phyloP scores from a whole-genome alignment of 2,888 invertebrate genomes.

The Empis livida region DNA sequence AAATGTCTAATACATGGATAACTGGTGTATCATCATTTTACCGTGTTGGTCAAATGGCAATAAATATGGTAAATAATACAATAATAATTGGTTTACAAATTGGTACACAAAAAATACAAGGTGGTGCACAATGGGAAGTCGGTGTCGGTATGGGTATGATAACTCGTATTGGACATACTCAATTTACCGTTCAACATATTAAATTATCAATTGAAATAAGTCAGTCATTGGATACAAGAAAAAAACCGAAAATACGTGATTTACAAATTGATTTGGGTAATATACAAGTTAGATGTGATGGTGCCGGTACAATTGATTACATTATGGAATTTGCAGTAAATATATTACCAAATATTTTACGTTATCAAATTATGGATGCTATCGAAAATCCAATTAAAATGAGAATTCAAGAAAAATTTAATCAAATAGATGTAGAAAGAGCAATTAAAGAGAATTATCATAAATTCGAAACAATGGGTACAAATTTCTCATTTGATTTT shows the following conservation, averaged over 20 bases:
- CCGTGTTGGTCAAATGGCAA: constrained; percentile 63
- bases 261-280: constrained; percentile 71
- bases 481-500: constrained; percentile 24
- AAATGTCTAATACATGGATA: constrained; percentile 62
- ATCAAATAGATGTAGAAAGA: constrained; percentile 61
- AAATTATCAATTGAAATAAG: constrained; percentile 53
- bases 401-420: constrained; percentile 52
- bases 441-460: constrained; percentile 56
- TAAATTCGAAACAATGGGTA: constrained; percentile 42
- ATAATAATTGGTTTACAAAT: constrained; percentile 46
- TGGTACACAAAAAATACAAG: constrained; percentile 67
- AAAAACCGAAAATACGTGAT: constrained; percentile 56
- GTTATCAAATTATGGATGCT: constrained; percentile 79
- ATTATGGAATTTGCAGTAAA: constrained; percentile 68
- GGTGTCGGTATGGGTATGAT: constrained; percentile 52
- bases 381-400: constrained; percentile 64
- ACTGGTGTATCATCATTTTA: constrained; percentile 70
- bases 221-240: constrained; percentile 64
- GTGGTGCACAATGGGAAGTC: constrained; percentile 67
- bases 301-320: constrained; percentile 79
- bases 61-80: constrained; percentile 59
- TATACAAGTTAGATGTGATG: constrained; percentile 70
- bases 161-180: constrained; percentile 56
- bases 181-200: constrained; percentile 68
- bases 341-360: constrained; percentile 67